These are phyloP conservation scores for Meloidogyne exigua DNA, from an alignment of 1,140 invertebrate genomes.

Conservation along the genomic window DNA sequence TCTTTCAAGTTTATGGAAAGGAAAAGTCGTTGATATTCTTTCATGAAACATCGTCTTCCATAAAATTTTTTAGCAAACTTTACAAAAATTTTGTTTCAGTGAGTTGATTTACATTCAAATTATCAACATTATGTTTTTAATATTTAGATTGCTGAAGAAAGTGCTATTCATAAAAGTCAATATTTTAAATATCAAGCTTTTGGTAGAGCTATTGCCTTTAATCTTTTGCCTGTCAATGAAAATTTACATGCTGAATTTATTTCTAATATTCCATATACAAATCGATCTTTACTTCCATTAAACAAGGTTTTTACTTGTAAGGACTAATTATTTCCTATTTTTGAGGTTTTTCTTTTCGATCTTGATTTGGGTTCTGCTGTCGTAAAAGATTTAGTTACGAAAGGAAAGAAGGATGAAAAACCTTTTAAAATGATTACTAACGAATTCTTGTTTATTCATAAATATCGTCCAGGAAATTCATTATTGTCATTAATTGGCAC, in stretches of 20 bases:
- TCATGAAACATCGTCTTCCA: neutral
- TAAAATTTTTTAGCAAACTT: neutral
- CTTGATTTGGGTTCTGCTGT: neutral
- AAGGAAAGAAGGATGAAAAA: neutral
- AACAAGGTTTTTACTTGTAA: neutral
- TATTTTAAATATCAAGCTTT: neutral
- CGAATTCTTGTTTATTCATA: neutral
- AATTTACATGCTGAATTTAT: neutral
- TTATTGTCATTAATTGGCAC: neutral
- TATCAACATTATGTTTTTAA: neutral
- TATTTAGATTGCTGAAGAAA: neutral
- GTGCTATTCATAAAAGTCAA: neutral
- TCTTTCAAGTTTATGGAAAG: neutral
- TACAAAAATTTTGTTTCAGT: neutral
- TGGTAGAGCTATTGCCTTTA: neutral
- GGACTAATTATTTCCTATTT: neutral
- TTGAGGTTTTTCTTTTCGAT: neutral
- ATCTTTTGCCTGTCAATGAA: neutral
- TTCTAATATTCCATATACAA: neutral
- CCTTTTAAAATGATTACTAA: neutral
- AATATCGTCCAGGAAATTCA: neutral
- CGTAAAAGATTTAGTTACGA: neutral
- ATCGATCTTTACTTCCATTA: neutral
- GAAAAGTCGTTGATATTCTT: neutral
- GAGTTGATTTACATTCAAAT: neutral